Base-by-base conservation (phyloP, 37 sponge, comb jelly and placozoan genomes). In the Oscarella lobularis region DNA sequence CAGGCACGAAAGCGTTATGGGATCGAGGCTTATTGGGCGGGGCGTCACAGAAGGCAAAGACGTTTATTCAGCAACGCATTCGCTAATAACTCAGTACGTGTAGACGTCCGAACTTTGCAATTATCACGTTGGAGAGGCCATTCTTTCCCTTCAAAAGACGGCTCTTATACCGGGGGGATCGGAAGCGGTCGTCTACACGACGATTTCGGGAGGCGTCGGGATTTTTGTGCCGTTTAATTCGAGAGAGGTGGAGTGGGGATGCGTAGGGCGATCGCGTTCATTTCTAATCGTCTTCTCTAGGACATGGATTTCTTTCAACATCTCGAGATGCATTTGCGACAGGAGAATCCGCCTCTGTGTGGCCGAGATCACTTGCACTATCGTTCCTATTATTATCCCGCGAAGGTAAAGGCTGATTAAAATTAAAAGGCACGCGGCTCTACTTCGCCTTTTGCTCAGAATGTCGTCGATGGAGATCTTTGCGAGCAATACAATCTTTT, bases 271-370 rank as follows among this genome's bases (percentile, higher is more conserved):
- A 27, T 74, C 38, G 9, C 41, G 2, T 65, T 14, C 72, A 2
- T 66, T 20, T 36, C 54, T 40, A 3, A 20, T 83, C 36, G 34
- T n/a, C n/a, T n/a, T n/a, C n/a, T n/a, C 20, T 48, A 92, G 89
- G 99, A 98, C 71, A 91, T 91, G 72, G 95, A 98, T 79, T 98
- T 94, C 81, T 91, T 98, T 75, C 99, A 98, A 69, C 99, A 98
- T 71, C 82, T 98, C 38, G 95, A 98, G 81, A 94, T 98, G 95
- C 92, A 98, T 79, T 83, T 98, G 87, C 73, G 95, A 20, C 75
- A 89, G 2, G 99, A 98, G 71, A 73, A 78, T 35, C 82, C 91
- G 0, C 91, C 88, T 38, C 75, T 91, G 20, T 79, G 90, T 14
- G 99, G 99, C 0, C 41, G 99, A 9, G 99, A 98, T 65, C 95